These are phyloP conservation scores for Pemphigus obesinymphae DNA, from an alignment of 1,140 invertebrate genomes.

Conservation along the genomic window DNA sequence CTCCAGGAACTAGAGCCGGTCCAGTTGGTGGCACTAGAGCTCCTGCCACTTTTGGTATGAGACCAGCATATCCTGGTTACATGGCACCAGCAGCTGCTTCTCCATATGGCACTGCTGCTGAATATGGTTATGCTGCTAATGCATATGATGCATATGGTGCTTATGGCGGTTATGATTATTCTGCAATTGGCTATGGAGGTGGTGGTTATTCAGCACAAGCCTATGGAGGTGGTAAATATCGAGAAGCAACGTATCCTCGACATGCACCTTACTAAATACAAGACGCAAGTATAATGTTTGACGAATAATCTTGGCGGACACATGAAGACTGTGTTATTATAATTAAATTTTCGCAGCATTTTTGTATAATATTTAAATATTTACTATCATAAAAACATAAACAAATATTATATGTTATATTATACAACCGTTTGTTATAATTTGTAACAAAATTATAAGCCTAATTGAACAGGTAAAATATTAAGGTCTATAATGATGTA, in stretches of 20 bases:
- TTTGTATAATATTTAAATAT: conserved; percentile 34
- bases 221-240: conserved; percentile 47
- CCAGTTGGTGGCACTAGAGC: conserved; percentile 41
- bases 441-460: conserved; percentile 33
- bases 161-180: conserved; percentile 48
- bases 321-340: conserved; percentile 36
- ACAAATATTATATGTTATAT: conserved; percentile 4
- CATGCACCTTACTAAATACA: conserved; percentile 45
- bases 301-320: conserved; percentile 36
- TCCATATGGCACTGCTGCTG: conserved; percentile 44
- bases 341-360: conserved; percentile 21
- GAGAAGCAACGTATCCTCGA: conserved; percentile 45
- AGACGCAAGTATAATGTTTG: conserved; percentile 36
- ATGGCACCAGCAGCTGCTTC: conserved; percentile 19
- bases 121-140: conserved; percentile 52
- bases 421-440: conserved; percentile 18
- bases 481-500: conserved; percentile 27
- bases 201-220: conserved; percentile 52
- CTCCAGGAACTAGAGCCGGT: conserved; percentile 43
- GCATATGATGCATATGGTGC: conserved; percentile 49
- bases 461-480: conserved; percentile 34
- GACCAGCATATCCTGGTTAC: conserved; percentile 43
- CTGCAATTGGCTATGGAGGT: conserved; percentile 52
- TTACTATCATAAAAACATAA: conserved; percentile 16
- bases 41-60: conserved; percentile 38